Evolutionary conservation across 2,113 vertebrate genomes (phyloP).

Genomic region (Polypterus bichir): DNA sequence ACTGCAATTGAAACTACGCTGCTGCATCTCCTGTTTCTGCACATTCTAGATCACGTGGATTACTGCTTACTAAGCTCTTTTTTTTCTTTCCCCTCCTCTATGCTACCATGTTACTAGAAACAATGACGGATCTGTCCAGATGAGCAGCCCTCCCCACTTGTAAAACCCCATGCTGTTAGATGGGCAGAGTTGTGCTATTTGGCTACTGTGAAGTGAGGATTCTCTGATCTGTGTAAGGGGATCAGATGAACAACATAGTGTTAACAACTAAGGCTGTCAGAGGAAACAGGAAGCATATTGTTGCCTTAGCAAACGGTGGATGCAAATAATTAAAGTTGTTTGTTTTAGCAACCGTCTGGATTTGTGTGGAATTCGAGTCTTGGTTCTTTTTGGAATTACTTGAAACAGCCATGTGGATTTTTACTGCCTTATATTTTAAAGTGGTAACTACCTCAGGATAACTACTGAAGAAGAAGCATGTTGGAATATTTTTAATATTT

Average conservation of each 20-base stretch:
- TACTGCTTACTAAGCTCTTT: constrained; percentile 36
- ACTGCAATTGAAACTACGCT: constrained; percentile 15
- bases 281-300: constrained; percentile 19
- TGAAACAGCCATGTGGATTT: background rate
- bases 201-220: constrained; percentile 8
- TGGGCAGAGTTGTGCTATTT: constrained; percentile 24
- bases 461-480: constrained; percentile 4
- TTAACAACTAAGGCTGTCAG: constrained; percentile 7
- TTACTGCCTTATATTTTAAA: constrained; percentile 8
- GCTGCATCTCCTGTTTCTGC: constrained; percentile 7
- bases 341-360: constrained; percentile 29
- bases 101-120: constrained; percentile 27
- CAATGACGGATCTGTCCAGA: constrained; percentile 34
- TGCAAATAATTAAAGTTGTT: constrained; percentile 20
- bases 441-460: constrained; percentile 14
- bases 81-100: constrained; percentile 1
- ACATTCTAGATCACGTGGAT: constrained; percentile 26
- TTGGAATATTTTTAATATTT: constrained; percentile 28
- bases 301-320: constrained; percentile 21
- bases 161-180: constrained; percentile 35
- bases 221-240: background rate
- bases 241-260: constrained; percentile 2
- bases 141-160: constrained; percentile 26
- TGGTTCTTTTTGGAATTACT: background rate
- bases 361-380: constrained; percentile 17